Base-by-base conservation (phyloP, 2,797 vertebrate species). In the Argya squamiceps region DNA sequence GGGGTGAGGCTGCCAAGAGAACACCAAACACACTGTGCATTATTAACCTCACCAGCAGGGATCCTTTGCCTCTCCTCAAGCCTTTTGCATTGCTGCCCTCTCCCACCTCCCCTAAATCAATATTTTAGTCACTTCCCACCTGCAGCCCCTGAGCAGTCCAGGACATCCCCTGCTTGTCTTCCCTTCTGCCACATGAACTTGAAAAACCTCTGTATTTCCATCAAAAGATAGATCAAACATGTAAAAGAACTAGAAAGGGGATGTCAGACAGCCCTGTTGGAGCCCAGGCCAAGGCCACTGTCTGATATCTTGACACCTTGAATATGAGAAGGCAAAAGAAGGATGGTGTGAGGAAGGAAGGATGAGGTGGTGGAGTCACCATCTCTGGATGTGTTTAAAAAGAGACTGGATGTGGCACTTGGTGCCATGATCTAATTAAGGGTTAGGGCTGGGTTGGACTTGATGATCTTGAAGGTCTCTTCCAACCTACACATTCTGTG, bases 1-100 rank as follows among this genome's bases (percentile, higher is more conserved):
- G 24, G 34, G 5, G 0, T 0, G 6, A 69, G 20, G 34, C 60
- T 43, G 65, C 26, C 39, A n/a, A 4, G 10, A 43, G 44, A 59
- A 63, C n/a, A 37, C 23, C 63, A 62, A 49, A n/a, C 0, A 0
- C 15, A 2, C 27, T 46, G 30, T 11, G 50, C 15, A 53, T n/a
- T 30, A 1, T 10, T 26, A 18, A 16, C 15, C 20, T 49, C 20
- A 12, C 1, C 2, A 52, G 50, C 50, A 30, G 27, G 50, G 50
- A 30, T 29, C 50, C 29, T 53, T 32, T 19, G 29, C 50, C 50
- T 53, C 29, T 50, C 20, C 6, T 26, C 55, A 62, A 63, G n/a
- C 22, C 18, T 44, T 55, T 7, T 3, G 2, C 6, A 0, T 9
- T 11, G 17, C 39, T 88, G 32, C 29, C 15, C 13, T 76, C 56